phyloP scores from a whole-genome alignment of 2,797 vertebrate genomes.

The Tiaroga cobitis region DNA sequence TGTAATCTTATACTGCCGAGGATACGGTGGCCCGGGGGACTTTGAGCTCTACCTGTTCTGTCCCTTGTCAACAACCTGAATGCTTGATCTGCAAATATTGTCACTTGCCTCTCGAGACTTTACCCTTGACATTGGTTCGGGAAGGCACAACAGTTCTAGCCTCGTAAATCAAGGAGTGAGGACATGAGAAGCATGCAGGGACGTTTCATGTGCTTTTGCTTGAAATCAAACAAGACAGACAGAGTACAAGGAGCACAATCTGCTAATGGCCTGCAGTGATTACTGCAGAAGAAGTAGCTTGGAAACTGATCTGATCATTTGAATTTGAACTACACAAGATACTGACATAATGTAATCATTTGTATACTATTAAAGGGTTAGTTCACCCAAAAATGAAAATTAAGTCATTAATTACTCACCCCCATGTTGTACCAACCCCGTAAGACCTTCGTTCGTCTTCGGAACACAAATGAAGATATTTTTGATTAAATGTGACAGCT shows the following conservation, averaged over 20 bases:
- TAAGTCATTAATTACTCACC: too few relatives aligned
- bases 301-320: constrained; percentile 1
- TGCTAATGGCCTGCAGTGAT: neutral
- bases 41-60: constrained; percentile 33
- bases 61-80: constrained; percentile 68
- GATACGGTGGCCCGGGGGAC: constrained; percentile 16
- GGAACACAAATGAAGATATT: too few relatives aligned
- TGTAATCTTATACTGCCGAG: constrained; percentile 17
- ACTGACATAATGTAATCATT: neutral
- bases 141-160: constrained; percentile 30
- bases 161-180: constrained; percentile 31
- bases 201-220: constrained; percentile 13
- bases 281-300: neutral
- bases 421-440: too few relatives aligned
- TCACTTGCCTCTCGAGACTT: constrained; percentile 60
- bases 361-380: too few relatives aligned
- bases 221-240: constrained; percentile 25
- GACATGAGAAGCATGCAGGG: constrained; percentile 21
- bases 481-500: too few relatives aligned
- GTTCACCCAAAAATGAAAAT: too few relatives aligned
- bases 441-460: too few relatives aligned
- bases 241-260: constrained; percentile 2
- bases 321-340: neutral
- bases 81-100: constrained; percentile 77
- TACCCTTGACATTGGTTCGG: constrained; percentile 65